Percentiles rank a stretch among this genome's conserved stretches.
Evolutionary conservation across 1,140 invertebrate species (phyloP).

Genomic region (Ectropis grisescens): DNA sequence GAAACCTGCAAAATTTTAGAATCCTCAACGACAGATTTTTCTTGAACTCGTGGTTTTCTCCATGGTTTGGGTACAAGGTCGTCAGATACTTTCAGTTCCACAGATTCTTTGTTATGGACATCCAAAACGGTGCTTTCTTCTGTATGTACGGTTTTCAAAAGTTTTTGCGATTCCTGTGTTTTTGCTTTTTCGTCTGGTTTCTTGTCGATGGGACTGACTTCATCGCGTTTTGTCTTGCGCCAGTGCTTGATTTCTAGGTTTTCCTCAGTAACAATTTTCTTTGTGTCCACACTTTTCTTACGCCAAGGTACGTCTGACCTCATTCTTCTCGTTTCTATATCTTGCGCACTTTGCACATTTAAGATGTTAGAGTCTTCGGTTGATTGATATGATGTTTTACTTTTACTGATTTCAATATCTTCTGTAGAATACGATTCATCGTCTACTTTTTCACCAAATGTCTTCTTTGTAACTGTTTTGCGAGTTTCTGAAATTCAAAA

Average conservation of each 20-base stretch:
- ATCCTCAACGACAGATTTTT: not conserved
- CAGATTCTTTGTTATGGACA: not conserved
- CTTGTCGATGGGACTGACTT: too few relatives aligned
- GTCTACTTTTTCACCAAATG: constrained; percentile 28
- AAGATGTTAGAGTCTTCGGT: constrained; percentile 52
- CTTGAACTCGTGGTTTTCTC: constrained; percentile 8
- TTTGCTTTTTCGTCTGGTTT: constrained; percentile 1
- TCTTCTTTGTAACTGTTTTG: constrained; percentile 19
- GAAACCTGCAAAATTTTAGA: not conserved
- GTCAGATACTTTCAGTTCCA: not conserved
- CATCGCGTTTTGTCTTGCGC: constrained; percentile 24
- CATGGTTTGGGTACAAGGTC: constrained; percentile 5
- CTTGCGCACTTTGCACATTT: constrained; percentile 33
- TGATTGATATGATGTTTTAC: constrained; percentile 26
- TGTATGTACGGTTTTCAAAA: not conserved
- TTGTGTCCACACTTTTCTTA: constrained; percentile 10
- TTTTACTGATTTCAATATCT: constrained; percentile 15
- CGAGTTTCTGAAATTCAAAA: constrained; percentile 31
- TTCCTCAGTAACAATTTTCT: constrained; percentile 12
- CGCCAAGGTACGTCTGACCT: constrained; percentile 39
- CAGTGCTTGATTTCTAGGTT: constrained; percentile 16
- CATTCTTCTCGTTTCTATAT: constrained; percentile 30
- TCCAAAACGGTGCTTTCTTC: constrained; percentile 10
- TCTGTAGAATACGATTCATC: constrained; percentile 9
- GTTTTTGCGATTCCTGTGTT: not conserved